A percentile compares a stretch with the other conserved stretches of the same genome.
phyloP scores from a whole-genome alignment of 2,113 vertebrate species.

The Ctenodactylus gundi region DNA sequence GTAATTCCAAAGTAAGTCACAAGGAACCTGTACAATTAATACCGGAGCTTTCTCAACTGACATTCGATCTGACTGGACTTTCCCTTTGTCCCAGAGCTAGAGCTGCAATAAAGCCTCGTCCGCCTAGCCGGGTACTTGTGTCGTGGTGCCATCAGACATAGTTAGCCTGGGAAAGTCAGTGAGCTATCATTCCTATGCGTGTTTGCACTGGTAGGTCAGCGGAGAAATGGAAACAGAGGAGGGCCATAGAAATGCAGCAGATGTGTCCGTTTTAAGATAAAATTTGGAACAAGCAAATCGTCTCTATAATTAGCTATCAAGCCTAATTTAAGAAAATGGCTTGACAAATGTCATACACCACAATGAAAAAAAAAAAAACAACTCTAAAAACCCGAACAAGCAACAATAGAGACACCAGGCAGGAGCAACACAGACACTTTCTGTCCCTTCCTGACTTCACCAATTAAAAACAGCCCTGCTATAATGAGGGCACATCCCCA shows the following conservation, averaged over 20 bases:
- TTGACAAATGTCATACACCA: conserved; percentile 29
- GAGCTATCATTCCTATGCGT: not conserved
- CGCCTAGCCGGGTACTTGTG: not conserved
- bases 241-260: not conserved
- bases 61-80: not conserved
- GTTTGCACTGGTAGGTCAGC: not conserved
- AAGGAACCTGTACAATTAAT: not conserved
- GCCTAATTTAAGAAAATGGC: conserved; percentile 1
- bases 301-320: conserved; percentile 37
- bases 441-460: not conserved
- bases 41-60: not conserved
- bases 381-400: not conserved
- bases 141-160: not conserved
- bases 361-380: not conserved
- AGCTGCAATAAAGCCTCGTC: not conserved
- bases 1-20: not conserved
- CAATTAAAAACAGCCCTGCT: not conserved
- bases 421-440: not conserved
- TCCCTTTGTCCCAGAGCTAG: not conserved
- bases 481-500: not conserved
- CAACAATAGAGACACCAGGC: not conserved
- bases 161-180: not conserved
- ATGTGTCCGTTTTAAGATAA: not conserved
- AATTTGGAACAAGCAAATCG: not conserved
- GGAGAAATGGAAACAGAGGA: not conserved